phyloP scores from a whole-genome alignment of 2,888 invertebrate genomes.

The Halocaridina rubra region DNA sequence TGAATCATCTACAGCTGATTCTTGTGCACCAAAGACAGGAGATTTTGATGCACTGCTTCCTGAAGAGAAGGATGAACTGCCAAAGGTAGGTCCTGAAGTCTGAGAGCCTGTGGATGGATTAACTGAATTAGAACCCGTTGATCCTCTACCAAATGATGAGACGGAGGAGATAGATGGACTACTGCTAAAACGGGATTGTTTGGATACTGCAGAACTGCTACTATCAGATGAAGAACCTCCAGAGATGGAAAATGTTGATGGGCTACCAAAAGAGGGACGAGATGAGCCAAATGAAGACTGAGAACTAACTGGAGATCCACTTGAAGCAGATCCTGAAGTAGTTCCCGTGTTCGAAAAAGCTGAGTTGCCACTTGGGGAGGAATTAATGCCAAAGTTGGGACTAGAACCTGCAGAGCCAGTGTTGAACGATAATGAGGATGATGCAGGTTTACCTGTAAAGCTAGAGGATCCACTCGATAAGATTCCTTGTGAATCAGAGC shows the following conservation, averaged over 20 bases:
- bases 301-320: background rate
- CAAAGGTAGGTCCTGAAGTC: background rate
- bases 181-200: background rate
- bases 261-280: background rate
- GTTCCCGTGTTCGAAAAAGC: background rate
- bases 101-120: background rate
- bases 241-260: background rate
- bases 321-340: too few relatives aligned
- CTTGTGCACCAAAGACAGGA: background rate
- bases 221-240: background rate
- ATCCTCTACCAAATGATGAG: background rate
- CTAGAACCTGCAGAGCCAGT: too few relatives aligned
- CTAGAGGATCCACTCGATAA: too few relatives aligned
- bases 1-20: background rate
- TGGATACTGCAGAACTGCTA: background rate
- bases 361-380: background rate
- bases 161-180: background rate
- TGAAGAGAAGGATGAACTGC: background rate
- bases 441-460: background rate
- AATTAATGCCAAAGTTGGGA: too few relatives aligned
- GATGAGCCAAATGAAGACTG: background rate
- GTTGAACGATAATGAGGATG: too few relatives aligned
- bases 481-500: too few relatives aligned
- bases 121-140: background rate
- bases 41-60: background rate